phyloP scores from a whole-genome alignment of 2,888 invertebrate species.

The Lamellibrachia satsuma region DNA sequence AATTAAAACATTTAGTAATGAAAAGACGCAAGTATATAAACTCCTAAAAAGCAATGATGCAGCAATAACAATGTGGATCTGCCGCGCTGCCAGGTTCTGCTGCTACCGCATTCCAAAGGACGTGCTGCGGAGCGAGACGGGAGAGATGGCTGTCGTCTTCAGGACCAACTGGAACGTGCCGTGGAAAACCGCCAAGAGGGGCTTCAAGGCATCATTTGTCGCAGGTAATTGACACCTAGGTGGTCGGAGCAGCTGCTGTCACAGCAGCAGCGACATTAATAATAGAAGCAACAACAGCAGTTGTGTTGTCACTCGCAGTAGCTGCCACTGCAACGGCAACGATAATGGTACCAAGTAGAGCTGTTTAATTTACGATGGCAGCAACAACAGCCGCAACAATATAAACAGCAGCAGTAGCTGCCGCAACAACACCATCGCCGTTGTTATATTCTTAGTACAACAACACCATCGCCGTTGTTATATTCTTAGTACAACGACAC shows the following conservation, averaged over 20 bases:
- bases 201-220: slow-evolving; percentile 27
- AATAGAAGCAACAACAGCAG: too few relatives aligned
- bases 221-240: background rate
- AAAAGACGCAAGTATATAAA: too few relatives aligned
- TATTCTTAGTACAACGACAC: too few relatives aligned
- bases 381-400: background rate
- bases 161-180: slow-evolving; percentile 32
- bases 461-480: too few relatives aligned
- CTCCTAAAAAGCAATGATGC: too few relatives aligned
- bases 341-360: background rate
- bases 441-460: too few relatives aligned
- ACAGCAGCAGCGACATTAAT: too few relatives aligned
- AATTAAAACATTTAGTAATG: too few relatives aligned
- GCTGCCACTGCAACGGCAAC: background rate
- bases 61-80: too few relatives aligned
- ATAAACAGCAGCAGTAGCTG: background rate
- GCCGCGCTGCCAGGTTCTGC: slow-evolving; percentile 36
- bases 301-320: background rate
- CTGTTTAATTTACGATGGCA: too few relatives aligned
- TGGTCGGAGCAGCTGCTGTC: background rate
- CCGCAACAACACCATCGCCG: background rate
- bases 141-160: slow-evolving; percentile 40
- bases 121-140: slow-evolving; percentile 27
- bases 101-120: slow-evolving; percentile 33
- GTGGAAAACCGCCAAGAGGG: slow-evolving; percentile 26